Evolutionary conservation across 2,888 invertebrate genomes (phyloP).

Genomic region (Leucophora obtusa): DNA sequence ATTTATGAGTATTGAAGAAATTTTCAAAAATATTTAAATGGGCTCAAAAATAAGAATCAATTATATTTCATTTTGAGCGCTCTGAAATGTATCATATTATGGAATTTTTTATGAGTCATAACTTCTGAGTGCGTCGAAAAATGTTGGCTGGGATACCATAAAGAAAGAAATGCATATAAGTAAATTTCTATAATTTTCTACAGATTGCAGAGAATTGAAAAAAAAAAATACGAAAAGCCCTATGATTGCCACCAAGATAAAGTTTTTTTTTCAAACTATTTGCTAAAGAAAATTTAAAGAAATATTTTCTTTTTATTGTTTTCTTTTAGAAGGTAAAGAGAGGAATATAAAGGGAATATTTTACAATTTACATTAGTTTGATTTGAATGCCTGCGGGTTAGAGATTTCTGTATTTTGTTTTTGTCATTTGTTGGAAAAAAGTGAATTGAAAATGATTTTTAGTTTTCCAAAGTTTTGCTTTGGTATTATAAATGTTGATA

Average conservation of each 20-base stretch:
- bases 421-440: not conserved
- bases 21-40: no score
- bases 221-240: not conserved
- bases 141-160: no score
- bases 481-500: not conserved
- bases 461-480: not conserved
- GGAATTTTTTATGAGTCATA: no score
- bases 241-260: not conserved
- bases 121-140: no score
- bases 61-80: no score
- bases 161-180: not conserved
- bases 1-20: no score
- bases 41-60: no score
- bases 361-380: conserved; percentile 2
- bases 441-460: not conserved
- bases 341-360: not conserved
- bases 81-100: no score
- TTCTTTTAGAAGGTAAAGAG: not conserved
- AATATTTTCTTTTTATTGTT: not conserved
- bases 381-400: conserved; percentile 1
- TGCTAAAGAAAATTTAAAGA: not conserved
- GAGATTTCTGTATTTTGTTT: not conserved
- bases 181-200: not conserved
- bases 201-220: not conserved
- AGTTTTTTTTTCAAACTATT: not conserved